Evolutionary conservation across 1,140 invertebrate genomes (phyloP), one percentile per base, ranked within the genome.

Genomic region (Odontomachus brunneus): DNA sequence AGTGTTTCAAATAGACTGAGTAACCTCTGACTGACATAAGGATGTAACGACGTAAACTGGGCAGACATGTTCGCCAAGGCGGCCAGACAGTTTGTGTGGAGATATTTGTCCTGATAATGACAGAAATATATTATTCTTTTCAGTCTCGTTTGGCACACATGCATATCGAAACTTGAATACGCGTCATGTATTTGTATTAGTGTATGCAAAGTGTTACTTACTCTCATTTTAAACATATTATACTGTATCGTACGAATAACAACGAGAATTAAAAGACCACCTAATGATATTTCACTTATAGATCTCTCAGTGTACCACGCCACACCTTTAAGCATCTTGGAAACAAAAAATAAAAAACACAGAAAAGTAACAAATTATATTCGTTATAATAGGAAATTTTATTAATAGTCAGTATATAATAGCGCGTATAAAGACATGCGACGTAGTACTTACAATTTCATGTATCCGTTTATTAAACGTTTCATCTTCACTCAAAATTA

Each of bases 1-100:
- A 99, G 94, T 0, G 97, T 97, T 93, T 98, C 97, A 90, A 98
- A 98, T 29, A 99, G 93, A 75, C 97, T 97, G 69, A 99, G 95
- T 84, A 99, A 94, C 91, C 98, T 96, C 94, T 99, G 99, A 87
- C 98, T 98, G 29, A 99, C 99, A 94, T 99, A 99, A 0, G 98
- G 98, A 95, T 99, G 98, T 24, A 99, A 94, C 80, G 97, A 96
- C 91, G 97, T 96, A 92, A 99, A 99, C 93, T 99, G 97, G 83
- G 97, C 97, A 60, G 98, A 97, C 99, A 99, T 99, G 91, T 99
- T 99, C 51, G 99, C 99, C 82, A 99, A 95, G 5, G 99, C 99
- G 59, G 99, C 99, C 67, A 99, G 95, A 93, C 99, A 99, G 94
- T 99, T 99, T 17, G 98, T 99, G 90, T 99, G 98, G 24, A 99